Percentiles rank a stretch among this genome's conserved stretches.
Evolutionary conservation across 2,797 vertebrate species (phyloP).

Genomic region (Eulemur rubriventer): DNA sequence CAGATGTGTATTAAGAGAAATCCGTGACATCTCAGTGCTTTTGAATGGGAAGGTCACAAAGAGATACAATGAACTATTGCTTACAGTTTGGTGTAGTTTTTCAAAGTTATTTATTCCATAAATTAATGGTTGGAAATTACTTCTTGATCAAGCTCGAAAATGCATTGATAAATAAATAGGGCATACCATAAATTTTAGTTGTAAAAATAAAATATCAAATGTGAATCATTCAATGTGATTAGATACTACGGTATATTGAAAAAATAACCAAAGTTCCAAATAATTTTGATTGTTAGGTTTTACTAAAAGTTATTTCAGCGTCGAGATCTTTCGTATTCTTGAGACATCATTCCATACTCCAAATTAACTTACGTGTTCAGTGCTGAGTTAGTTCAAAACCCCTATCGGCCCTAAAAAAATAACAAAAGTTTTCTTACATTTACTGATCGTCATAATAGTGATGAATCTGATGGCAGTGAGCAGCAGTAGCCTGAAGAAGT

Average conservation of each 20-base stretch:
- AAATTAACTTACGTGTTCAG: neutral
- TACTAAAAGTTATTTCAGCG: neutral
- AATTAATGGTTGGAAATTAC: conserved; percentile 48
- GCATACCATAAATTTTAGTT: neutral
- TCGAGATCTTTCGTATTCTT: neutral
- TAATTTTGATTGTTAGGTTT: neutral
- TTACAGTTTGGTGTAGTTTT: conserved; percentile 57
- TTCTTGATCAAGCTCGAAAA: neutral
- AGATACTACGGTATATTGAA: neutral
- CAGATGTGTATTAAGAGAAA: neutral
- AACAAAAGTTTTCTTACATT: neutral
- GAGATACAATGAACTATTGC: neutral
- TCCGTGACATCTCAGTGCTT: conserved; percentile 3
- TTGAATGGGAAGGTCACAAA: conserved; percentile 50
- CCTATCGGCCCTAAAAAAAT: neutral
- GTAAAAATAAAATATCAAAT: neutral
- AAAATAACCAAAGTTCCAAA: neutral
- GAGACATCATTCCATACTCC: neutral
- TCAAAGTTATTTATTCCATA: conserved; percentile 54
- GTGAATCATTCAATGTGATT: neutral
- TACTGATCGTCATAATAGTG: neutral
- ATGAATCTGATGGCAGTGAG: conserved; percentile 76
- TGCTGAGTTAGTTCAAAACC: neutral
- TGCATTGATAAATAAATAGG: neutral
- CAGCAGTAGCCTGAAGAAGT: conserved; percentile 66